Percentiles rank a stretch among this genome's conserved stretches.
Conservation (phyloP, 2,113 vertebrate species). For the Actinemys pallida region DNA sequence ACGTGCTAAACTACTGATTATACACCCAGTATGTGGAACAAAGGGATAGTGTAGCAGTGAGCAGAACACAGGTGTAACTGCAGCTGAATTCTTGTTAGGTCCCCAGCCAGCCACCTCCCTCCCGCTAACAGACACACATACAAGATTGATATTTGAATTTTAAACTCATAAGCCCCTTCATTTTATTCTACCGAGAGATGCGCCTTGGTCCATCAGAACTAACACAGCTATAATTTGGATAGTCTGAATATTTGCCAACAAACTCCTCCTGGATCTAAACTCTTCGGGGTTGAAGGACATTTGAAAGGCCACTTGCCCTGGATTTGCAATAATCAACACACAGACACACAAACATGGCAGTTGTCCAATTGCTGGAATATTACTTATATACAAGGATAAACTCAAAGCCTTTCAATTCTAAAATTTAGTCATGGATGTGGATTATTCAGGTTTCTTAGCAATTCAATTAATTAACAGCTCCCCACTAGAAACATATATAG, state of each 20-base stretch:
- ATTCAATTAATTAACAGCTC: neutral
- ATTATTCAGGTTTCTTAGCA: neutral
- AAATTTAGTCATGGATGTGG: neutral
- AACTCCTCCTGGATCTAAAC: neutral
- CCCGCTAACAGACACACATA: neutral
- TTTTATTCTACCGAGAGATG: neutral
- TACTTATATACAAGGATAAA: neutral
- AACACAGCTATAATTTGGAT: neutral
- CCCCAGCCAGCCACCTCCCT: neutral
- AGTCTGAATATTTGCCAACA: neutral
- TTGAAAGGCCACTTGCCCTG: constrained; percentile 25
- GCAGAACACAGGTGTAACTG: neutral
- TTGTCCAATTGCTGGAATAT: neutral
- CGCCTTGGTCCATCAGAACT: neutral
- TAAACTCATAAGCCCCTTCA: neutral
- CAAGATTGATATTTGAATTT: neutral
- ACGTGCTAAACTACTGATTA: neutral
- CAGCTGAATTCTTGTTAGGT: neutral
- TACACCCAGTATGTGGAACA: neutral
- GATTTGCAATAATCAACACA: neutral
- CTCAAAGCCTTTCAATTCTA: neutral
- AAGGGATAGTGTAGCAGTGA: neutral
- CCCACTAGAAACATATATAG: fast-evolving
- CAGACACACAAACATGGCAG: neutral
- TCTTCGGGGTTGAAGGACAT: neutral